phyloP scores from a whole-genome alignment of 2,113 vertebrate species.

The Paraplagusia blochii region DNA sequence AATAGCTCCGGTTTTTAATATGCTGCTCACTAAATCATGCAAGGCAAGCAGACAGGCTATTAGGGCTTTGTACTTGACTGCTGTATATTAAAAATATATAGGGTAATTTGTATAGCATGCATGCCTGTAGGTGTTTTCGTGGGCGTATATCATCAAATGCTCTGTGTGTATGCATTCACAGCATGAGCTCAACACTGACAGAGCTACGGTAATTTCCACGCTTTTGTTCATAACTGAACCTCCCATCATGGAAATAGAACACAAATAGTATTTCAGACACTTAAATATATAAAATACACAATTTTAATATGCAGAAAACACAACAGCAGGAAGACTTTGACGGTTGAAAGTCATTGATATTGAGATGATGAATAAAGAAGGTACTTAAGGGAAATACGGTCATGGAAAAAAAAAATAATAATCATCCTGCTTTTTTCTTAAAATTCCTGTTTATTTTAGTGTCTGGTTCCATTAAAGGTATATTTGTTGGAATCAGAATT shows the following conservation, averaged over 20 bases:
- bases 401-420: too few relatives aligned
- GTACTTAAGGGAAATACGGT: too few relatives aligned
- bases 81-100: constrained; percentile 68
- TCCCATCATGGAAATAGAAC: background rate
- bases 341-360: too few relatives aligned
- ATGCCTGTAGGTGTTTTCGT: constrained; percentile 71
- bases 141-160: constrained; percentile 14
- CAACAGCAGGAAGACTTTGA: too few relatives aligned
- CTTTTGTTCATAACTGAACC: background rate
- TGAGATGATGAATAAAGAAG: too few relatives aligned
- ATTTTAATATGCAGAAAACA: too few relatives aligned
- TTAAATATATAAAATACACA: too few relatives aligned
- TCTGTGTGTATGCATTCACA: constrained; percentile 5
- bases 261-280: too few relatives aligned
- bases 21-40: constrained; percentile 67
- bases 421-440: too few relatives aligned
- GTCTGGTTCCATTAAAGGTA: too few relatives aligned
- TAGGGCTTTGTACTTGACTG: constrained; percentile 54
- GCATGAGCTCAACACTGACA: constrained; percentile 5
- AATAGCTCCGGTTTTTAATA: constrained; percentile 70
- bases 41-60: constrained; percentile 53
- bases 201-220: background rate
- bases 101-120: constrained; percentile 50
- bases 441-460: too few relatives aligned
- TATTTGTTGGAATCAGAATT: too few relatives aligned